Evolutionary conservation across 2,113 vertebrate genomes (phyloP), one percentile per base, ranked within the genome.

Genomic region (Entomyzon cyanotis): DNA sequence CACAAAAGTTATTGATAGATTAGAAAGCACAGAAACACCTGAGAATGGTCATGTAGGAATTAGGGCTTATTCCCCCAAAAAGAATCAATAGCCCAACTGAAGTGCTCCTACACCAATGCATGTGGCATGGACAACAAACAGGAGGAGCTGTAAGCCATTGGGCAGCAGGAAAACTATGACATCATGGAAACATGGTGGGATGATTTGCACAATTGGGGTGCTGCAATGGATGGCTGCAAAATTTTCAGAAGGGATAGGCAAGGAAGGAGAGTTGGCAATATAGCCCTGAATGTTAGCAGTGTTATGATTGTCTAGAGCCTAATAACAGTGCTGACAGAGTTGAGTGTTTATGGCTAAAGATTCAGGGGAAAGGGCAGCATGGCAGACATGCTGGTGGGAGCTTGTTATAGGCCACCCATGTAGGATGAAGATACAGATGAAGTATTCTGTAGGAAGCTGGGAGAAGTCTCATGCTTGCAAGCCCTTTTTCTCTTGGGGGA

Each of bases 271-370:
- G 47, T 27, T 25, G 21, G 46, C 19, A 46, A 60, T 20, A 3
- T 11, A 76, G 41, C 31, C 21, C 17, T 55, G n/a, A 62, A 35
- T 1, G 0, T 47, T 35, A 69, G 25, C 21, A 62, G 30, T 19
- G 41, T 69, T 55, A 11, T 11, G n/a, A 30, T 9, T 55, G 30
- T 27, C 47, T 47, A 69, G 70, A 62, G 41, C 20, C 60, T 53
- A 68, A 21, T 62, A 41, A 83, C 1, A 1, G 14, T 47, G 41
- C 2, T 0, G 0, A 15, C 4, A 62, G 47, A 39, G 17, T 31
- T 47, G n/a, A 41, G 4, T 22, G 21, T 41, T 83, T 23, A 47
- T 23, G n/a, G 11, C 11, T 31, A 53, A 39, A 41, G 30, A 27
- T 15, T 41, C 6, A 22, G n/a, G 15, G 8, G 55, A 11, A 69